phyloP scores from a whole-genome alignment of 2,888 invertebrate genomes.

The Zygaena filipendulae region DNA sequence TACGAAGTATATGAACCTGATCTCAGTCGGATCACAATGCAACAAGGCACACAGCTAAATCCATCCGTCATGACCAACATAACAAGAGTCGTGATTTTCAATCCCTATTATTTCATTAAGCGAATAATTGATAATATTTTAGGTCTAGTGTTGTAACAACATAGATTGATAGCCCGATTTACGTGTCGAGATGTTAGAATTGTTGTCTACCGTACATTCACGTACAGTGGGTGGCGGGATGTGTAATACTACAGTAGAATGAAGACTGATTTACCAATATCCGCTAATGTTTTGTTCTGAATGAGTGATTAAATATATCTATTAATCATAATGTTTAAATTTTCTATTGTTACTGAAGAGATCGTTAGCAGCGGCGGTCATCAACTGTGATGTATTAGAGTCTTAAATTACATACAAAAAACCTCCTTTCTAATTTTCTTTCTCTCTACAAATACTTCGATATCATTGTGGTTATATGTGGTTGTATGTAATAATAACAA shows the following conservation, averaged over 20 bases:
- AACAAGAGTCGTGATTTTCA: conserved; percentile 37
- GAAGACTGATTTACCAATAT: conserved; percentile 30
- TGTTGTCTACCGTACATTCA: conserved; percentile 21
- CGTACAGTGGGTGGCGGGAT: conserved; percentile 33
- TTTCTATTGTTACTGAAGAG: conserved; percentile 21
- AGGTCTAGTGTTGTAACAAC: conserved; percentile 35
- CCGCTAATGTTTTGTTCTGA: conserved; percentile 25
- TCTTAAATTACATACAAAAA: too few relatives aligned
- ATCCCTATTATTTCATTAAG: conserved; percentile 52
- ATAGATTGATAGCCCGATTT: conserved; percentile 54
- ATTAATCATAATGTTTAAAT: conserved; percentile 45
- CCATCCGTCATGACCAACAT: conserved; percentile 23
- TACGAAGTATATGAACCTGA: too few relatives aligned
- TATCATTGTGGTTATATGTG: too few relatives aligned
- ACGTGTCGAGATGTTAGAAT: conserved; percentile 32
- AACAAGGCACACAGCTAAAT: too few relatives aligned
- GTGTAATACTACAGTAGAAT: conserved; percentile 18
- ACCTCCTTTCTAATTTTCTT: too few relatives aligned
- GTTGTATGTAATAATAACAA: too few relatives aligned
- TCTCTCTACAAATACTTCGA: too few relatives aligned
- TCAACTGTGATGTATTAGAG: neutral
- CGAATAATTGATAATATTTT: conserved; percentile 49
- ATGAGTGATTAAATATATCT: conserved; percentile 40
- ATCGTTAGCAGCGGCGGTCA: neutral
- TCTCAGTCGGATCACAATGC: too few relatives aligned